Evolutionary conservation across 2,888 invertebrate genomes (phyloP).

Genomic region (Crossocerus cetratus): DNA sequence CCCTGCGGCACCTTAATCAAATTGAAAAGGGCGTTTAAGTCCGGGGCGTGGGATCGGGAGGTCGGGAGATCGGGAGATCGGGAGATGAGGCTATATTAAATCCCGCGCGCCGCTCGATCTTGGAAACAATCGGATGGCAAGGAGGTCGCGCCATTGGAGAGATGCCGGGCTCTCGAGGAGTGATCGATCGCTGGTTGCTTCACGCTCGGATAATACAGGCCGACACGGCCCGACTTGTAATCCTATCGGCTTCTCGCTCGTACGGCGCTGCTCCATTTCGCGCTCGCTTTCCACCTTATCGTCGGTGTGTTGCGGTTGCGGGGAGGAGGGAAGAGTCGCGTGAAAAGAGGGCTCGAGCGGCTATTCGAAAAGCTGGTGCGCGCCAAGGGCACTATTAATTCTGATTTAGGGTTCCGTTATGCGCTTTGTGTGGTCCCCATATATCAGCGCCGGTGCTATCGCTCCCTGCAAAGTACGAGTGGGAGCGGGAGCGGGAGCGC

Average conservation of each 20-base stretch:
- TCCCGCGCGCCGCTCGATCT: background rate
- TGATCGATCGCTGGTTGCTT: background rate
- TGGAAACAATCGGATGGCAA: background rate
- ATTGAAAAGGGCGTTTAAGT: conserved; percentile 4
- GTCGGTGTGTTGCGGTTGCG: conserved; percentile 9
- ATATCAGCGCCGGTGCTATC: conserved; percentile 67
- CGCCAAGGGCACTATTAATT: conserved; percentile 70
- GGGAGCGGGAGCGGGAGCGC: too few relatives aligned
- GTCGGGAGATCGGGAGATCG: background rate
- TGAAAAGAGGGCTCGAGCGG: conserved; percentile 29
- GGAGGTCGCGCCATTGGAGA: background rate
- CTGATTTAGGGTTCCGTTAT: conserved; percentile 72
- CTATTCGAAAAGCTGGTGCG: conserved; percentile 42
- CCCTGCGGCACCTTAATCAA: background rate
- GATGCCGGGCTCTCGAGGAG: background rate
- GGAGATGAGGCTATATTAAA: background rate
- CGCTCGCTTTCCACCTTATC: conserved; percentile 22
- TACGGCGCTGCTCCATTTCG: background rate
- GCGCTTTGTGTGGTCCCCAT: conserved; percentile 73
- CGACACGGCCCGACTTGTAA: conserved; percentile 18
- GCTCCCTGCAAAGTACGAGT: conserved; percentile 49
- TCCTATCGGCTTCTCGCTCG: conserved; percentile 25
- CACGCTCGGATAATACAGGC: conserved; percentile 5
- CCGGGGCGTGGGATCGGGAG: background rate
- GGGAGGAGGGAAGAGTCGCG: background rate